Conservation (phyloP, 2,113 vertebrate species). For the Caloenas nicobarica region DNA sequence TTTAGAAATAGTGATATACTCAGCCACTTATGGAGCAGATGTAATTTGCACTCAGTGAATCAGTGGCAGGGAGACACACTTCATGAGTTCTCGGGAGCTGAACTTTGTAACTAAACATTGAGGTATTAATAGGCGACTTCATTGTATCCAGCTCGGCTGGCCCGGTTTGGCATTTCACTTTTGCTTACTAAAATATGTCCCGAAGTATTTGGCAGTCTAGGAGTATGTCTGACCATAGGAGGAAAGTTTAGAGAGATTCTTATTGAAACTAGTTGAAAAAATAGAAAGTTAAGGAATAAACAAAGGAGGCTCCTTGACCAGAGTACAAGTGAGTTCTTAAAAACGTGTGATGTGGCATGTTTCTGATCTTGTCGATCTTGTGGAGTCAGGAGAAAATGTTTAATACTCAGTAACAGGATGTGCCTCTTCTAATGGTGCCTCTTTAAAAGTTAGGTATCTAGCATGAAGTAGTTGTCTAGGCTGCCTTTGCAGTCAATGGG, state of each 20-base stretch:
- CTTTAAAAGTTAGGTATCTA: neutral
- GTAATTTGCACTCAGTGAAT: neutral
- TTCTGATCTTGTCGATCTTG: neutral
- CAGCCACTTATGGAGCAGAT: neutral
- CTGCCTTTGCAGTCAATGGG: neutral
- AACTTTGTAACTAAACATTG: neutral
- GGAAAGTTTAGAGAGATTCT: neutral
- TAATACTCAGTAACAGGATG: neutral
- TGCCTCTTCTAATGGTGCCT: neutral
- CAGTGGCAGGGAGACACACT: neutral
- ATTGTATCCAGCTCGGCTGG: neutral
- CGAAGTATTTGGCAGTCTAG: neutral
- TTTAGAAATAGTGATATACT: neutral
- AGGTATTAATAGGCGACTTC: neutral
- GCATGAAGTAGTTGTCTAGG: neutral
- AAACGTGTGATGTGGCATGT: neutral
- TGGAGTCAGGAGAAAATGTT: neutral
- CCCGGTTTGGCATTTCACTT: neutral
- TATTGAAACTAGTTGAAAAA: neutral
- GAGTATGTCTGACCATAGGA: neutral
- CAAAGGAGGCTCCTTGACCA: neutral
- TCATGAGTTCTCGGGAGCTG: rapidly evolving
- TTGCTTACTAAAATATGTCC: neutral
- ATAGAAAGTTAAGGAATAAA: neutral
- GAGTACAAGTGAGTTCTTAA: neutral